Evolutionary conservation across 2,888 invertebrate genomes (phyloP), one percentile per base, ranked within the genome.

Genomic region (Lapara coniferarum): DNA sequence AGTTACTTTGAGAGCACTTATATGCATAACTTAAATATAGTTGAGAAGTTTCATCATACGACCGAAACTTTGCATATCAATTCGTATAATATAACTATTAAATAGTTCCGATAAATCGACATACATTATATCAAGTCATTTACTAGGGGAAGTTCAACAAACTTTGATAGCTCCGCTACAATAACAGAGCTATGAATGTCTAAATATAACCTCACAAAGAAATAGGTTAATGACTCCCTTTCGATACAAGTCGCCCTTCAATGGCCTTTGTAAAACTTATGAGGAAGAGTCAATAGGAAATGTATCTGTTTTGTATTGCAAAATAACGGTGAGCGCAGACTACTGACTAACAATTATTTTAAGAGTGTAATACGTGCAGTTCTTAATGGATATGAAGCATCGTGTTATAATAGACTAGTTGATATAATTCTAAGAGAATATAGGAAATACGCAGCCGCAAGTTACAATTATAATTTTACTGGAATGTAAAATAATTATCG

Each of bases 191-290:
- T 69, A 71, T 86, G 87, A 88, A 85, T 84, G 81, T 76, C 85
- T 86, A 86, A 88, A 89, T 88, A 90, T 89, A 89, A 74, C 77
- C 68, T 56, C 77, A 83, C 80, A 81, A 84, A 83, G 81, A 90
- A 89, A 81, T 89, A 79, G 91, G 89, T 88, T 89, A 90, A 89
- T 86, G 88, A 88, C 86, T 84, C 81, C 79, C 25, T 84, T 86
- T 83, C 81, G 78, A 83, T 82, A 78, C 79, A 80, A 84, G 79
- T 80, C 81, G 77, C 68, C 71, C 72, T 63, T 63, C 71, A 55
- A 19, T 56, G 67, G 53, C 46, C 67, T 67, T 67, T 67, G 55
- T 67, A 19, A 67, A 56, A 49, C 59, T 63, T 63, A 30, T 57
- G 46, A 19, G 10, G 46, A 63, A 6, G 46, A 49, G 46, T 19